A percentile compares a stretch with the other conserved stretches of the same genome.
Evolutionary conservation across 2,888 invertebrate species (phyloP).

Genomic region (Ophion obscuratus): DNA sequence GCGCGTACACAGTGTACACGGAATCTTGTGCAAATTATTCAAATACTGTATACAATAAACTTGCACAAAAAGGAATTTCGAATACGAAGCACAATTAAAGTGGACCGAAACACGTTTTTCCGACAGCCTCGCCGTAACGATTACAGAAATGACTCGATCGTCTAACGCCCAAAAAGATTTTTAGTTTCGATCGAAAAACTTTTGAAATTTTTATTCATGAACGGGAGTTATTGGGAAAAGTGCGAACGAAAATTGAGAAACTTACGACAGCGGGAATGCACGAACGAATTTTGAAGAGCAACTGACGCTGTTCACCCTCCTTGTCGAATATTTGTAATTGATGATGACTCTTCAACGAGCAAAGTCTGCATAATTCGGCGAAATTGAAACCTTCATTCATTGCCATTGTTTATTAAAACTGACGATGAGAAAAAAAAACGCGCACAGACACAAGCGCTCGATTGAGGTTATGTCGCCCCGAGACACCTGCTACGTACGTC

Average conservation of each 20-base stretch:
- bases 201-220: not conserved
- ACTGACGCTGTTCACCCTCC: slow-evolving; percentile 89
- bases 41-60: not conserved
- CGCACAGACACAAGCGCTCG: slow-evolving; percentile 60
- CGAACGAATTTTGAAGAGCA: slow-evolving; percentile 89
- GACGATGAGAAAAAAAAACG: slow-evolving; percentile 32
- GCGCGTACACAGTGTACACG: not conserved
- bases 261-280: slow-evolving; percentile 89
- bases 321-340: slow-evolving; percentile 90
- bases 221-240: not conserved
- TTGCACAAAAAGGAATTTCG: not conserved
- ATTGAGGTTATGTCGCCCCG: slow-evolving; percentile 66
- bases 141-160: too few species aligned
- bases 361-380: slow-evolving; percentile 89
- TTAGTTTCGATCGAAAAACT: not conserved
- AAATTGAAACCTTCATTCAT: slow-evolving; percentile 88
- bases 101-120: too few species aligned
- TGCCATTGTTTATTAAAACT: slow-evolving; percentile 85
- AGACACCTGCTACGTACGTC: slow-evolving; percentile 37
- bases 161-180: not conserved
- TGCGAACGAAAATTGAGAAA: slow-evolving; percentile 68
- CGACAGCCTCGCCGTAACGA: too few species aligned
- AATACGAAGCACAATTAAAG: too few species aligned
- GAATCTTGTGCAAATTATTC: not conserved
- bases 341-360: slow-evolving; percentile 89